These are phyloP conservation scores for Clarias laeviceps DNA, from an alignment of 2,797 vertebrate genomes.

Conservation along the genomic window DNA sequence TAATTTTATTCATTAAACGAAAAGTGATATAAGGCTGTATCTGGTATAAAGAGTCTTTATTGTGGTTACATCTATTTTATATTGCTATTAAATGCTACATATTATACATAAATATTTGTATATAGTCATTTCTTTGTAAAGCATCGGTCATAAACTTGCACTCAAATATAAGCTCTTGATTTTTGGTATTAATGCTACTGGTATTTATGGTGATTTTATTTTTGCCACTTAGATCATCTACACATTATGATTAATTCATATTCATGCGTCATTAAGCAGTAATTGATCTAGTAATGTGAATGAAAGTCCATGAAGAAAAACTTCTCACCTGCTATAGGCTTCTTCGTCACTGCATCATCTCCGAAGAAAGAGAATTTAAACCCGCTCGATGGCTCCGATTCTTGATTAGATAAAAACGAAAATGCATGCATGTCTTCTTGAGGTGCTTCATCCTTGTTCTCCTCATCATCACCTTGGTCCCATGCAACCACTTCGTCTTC, in stretches of 20 bases:
- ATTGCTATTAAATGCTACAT: background rate
- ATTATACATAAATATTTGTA: background rate
- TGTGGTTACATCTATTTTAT: background rate
- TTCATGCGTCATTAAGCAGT: background rate
- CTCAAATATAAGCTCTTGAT: background rate
- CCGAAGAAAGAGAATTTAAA: slow-evolving; percentile 93
- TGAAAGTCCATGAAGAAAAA: background rate
- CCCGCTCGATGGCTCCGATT: background rate
- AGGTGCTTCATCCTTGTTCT: slow-evolving; percentile 47
- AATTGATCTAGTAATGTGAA: slow-evolving; percentile 1
- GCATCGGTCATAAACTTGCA: background rate
- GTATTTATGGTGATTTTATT: background rate
- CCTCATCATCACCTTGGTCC: slow-evolving; percentile 62
- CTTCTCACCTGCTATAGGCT: slow-evolving; percentile 71
- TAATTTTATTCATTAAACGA: background rate
- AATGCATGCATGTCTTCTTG: background rate
- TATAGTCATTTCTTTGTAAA: background rate
- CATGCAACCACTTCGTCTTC: slow-evolving; percentile 56
- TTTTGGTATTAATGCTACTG: too few relatives aligned
- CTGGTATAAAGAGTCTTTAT: background rate
- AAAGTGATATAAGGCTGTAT: background rate
- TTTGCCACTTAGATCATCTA: background rate
- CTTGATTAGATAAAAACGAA: slow-evolving; percentile 44
- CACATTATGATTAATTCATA: background rate
- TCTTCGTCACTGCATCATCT: slow-evolving; percentile 56